Percentiles rank a stretch among this genome's conserved stretches.
Conservation (phyloP, 1,140 invertebrate species). For the Calephelis virginiensis region DNA sequence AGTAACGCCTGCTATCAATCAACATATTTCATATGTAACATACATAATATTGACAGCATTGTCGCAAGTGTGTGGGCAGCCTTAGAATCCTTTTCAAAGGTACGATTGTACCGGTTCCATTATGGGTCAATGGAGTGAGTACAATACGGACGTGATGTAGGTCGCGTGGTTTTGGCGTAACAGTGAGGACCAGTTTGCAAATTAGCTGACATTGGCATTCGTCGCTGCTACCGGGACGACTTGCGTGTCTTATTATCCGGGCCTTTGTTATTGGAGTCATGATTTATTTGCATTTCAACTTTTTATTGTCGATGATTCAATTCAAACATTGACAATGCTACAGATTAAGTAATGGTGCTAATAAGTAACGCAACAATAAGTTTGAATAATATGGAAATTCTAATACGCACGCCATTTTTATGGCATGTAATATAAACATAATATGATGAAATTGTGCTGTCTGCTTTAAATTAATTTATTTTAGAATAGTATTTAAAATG, state of each 20-base stretch:
- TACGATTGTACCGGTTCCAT: not conserved
- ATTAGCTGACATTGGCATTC: constrained; percentile 74
- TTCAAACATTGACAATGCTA: not conserved
- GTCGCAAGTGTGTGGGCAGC: no score
- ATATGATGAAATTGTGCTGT: no score
- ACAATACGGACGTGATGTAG: constrained; percentile 43
- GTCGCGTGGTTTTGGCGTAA: constrained; percentile 56
- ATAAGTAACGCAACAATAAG: no score
- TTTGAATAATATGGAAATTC: no score
- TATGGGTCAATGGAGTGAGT: constrained; percentile 16
- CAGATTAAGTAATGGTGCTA: no score
- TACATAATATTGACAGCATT: no score
- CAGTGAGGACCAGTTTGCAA: constrained; percentile 67
- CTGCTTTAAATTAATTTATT: no score
- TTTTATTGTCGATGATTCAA: not conserved
- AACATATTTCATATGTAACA: no score
- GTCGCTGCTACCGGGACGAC: constrained; percentile 25
- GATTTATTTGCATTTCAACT: not conserved
- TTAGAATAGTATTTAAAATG: no score
- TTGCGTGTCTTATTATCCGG: constrained; percentile 11
- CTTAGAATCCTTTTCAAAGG: constrained; percentile 4
- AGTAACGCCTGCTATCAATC: no score
- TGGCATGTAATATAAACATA: no score
- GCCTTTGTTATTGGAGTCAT: not conserved
- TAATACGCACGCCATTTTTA: no score